Percentiles rank a stretch among this genome's conserved stretches.
These are phyloP conservation scores for Planiliza haematocheilus DNA, from an alignment of 2,113 vertebrate genomes.

Conservation along the genomic window DNA sequence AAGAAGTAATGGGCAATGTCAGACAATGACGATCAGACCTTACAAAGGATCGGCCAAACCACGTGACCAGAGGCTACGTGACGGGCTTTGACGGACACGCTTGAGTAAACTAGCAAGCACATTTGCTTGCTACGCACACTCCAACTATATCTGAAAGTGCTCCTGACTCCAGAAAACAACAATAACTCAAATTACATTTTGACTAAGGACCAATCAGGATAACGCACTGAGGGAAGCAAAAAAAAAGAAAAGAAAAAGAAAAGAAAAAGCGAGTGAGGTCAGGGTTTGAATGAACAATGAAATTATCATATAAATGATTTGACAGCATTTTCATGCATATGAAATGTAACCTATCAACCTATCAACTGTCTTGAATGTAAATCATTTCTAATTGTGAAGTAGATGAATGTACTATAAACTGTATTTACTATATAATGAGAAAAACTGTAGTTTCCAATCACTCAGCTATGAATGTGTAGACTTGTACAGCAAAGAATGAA, in stretches of 20 bases:
- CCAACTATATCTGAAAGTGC: background rate
- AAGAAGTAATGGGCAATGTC: background rate
- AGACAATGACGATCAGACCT: background rate
- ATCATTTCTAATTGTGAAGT: background rate
- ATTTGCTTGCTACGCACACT: background rate
- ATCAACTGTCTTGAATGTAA: background rate
- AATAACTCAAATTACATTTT: background rate
- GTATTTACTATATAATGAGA: constrained; percentile 7
- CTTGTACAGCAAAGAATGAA: constrained; percentile 1
- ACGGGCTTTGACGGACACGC: background rate
- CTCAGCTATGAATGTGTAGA: background rate
- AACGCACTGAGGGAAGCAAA: background rate
- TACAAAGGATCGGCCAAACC: background rate
- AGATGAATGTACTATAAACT: background rate
- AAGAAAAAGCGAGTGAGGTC: background rate
- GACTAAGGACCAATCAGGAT: background rate
- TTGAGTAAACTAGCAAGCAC: background rate
- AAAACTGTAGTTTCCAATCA: background rate
- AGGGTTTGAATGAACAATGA: constrained; percentile 1
- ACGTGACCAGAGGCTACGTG: background rate
- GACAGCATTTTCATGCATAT: constrained; percentile 15
- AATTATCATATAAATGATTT: constrained; percentile 28
- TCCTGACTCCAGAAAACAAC: background rate
- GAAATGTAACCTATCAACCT: background rate
- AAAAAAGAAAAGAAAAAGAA: no score